Conservation (phyloP, 2,888 invertebrate species). For the Elgonia sp. region DNA sequence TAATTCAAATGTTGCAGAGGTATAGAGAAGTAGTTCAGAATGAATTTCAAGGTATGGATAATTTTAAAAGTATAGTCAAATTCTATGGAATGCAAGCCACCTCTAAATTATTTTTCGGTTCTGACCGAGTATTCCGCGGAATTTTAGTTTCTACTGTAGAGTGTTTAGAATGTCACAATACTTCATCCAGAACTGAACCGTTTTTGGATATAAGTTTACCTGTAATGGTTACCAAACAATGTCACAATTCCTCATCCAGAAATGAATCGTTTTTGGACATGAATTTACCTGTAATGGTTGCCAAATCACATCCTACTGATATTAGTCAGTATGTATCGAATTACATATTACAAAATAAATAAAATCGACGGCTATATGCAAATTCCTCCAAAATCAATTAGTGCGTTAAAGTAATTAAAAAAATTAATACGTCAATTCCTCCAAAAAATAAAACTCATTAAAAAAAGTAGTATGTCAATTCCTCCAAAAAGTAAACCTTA, state of each 20-base stretch:
- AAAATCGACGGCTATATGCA: too few species aligned
- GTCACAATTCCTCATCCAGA: conserved; percentile 89
- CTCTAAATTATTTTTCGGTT: conserved; percentile 91
- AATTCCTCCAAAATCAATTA: too few species aligned
- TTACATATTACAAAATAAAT: too few species aligned
- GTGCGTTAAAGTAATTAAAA: too few species aligned
- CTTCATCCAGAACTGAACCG: conserved; percentile 95
- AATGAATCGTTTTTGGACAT: too few species aligned
- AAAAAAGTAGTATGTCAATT: too few species aligned
- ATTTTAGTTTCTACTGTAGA: conserved; percentile 95
- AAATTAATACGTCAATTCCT: too few species aligned
- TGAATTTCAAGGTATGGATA: conserved; percentile 92
- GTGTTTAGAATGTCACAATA: conserved; percentile 95
- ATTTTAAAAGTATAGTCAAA: conserved; percentile 92
- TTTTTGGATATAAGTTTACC: conserved; percentile 98
- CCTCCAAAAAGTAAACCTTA: too few species aligned
- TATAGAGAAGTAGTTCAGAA: conserved; percentile 94
- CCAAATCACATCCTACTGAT: too few species aligned
- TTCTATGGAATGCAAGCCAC: conserved; percentile 94
- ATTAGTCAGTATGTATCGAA: background rate
- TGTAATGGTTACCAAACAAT: conserved; percentile 92
- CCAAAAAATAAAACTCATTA: too few species aligned
- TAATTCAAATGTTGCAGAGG: conserved; percentile 87
- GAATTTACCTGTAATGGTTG: too few species aligned
- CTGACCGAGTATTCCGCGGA: conserved; percentile 97